Evolutionary conservation across 1,140 invertebrate species (phyloP).

Genomic region (Lordiphosa clarofinis): DNA sequence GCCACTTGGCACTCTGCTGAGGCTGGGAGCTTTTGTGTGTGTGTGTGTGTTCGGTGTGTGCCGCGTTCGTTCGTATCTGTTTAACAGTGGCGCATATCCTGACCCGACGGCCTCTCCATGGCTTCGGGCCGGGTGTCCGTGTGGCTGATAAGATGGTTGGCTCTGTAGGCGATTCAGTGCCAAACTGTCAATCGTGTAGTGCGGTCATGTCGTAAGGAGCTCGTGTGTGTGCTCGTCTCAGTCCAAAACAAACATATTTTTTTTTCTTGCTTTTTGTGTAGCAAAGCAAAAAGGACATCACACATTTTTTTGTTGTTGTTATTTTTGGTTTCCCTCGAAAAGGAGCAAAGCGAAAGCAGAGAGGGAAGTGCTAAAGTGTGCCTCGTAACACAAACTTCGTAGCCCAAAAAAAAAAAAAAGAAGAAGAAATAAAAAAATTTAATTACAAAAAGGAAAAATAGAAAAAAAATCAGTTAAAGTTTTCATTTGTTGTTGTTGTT

Average conservation of each 20-base stretch:
- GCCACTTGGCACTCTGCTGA: no score
- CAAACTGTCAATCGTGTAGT: constrained; percentile 76
- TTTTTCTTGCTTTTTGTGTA: constrained; percentile 12
- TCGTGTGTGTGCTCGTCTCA: constrained; percentile 58
- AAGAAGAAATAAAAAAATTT: no score
- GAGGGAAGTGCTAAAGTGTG: constrained; percentile 27
- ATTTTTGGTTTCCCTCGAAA: constrained; percentile 5
- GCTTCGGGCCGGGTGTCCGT: not conserved
- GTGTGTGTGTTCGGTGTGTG: no score
- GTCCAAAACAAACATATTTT: constrained; percentile 20
- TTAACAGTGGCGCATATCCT: no score
- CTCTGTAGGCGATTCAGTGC: constrained; percentile 47
- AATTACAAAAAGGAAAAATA: no score
- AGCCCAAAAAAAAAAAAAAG: constrained; percentile 2
- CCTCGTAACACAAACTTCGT: constrained; percentile 7
- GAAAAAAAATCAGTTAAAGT: not conserved
- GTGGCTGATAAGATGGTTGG: not conserved
- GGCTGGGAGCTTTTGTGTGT: no score
- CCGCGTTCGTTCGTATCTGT: no score
- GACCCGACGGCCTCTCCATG: no score
- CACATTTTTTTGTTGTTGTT: constrained; percentile 17
- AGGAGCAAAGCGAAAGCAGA: not conserved
- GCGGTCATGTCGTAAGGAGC: constrained; percentile 69
- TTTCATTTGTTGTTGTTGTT: constrained; percentile 3
- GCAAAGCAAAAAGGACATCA: no score